A percentile compares a stretch with the other conserved stretches of the same genome.
phyloP scores from a whole-genome alignment of 2,797 vertebrate genomes.

The Leptodactylus fallax region DNA sequence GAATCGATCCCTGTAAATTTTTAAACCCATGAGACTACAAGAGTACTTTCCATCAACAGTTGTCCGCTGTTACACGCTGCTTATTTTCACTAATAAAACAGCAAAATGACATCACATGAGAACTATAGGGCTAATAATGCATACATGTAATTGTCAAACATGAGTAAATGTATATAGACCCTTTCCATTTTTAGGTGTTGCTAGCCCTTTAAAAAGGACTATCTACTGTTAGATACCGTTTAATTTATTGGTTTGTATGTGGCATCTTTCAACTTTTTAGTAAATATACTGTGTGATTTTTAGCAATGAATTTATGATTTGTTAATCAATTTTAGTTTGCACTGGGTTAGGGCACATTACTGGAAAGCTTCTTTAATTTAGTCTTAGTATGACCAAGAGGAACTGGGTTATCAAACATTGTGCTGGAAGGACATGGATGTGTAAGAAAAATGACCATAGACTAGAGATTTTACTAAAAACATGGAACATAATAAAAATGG shows the following conservation, averaged over 20 bases:
- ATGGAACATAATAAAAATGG: background rate
- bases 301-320: background rate
- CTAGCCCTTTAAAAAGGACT: background rate
- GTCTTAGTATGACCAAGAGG: background rate
- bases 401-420: background rate
- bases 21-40: background rate
- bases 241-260: constrained; percentile 23
- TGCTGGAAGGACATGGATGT: background rate
- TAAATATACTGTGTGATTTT: background rate
- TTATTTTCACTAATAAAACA: background rate
- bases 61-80: background rate
- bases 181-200: background rate
- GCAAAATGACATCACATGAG: background rate
- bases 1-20: too few relatives aligned
- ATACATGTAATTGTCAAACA: background rate
- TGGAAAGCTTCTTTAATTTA: background rate
- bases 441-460: background rate
- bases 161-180: constrained; percentile 18
- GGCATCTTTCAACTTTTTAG: background rate
- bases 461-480: background rate
- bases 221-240: constrained; percentile 1
- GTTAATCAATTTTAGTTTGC: background rate
- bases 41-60: background rate
- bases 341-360: background rate
- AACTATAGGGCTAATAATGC: constrained; percentile 6